Evolutionary conservation across 64 coral and sea anemone species (phyloP), one percentile per base, ranked within the genome.

Genomic region (Orbicella faveolata): DNA sequence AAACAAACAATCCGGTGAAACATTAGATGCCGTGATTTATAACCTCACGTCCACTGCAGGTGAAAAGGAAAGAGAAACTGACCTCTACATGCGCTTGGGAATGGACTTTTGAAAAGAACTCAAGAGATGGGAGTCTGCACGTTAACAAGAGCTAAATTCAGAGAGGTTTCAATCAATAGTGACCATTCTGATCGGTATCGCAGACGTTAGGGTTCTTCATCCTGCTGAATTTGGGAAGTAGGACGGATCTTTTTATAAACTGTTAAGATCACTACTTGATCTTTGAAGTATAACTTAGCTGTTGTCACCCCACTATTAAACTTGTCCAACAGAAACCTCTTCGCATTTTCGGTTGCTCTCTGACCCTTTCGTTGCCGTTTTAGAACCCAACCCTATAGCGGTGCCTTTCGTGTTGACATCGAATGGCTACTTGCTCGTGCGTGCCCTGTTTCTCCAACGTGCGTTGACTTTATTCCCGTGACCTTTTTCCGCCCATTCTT

Each of bases 321-420:
- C 36, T 52, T 75, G 37, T 90, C 78, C 5, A 90, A 9, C n/a
- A 90, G 33, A 25, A 55, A 83, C 25, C 34, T 73, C 68, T 83
- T 83, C 11, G 75, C 79, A 6, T 83, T 90, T 51, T 90, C 48
- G 63, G 67, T 83, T 70, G 79, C 79, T 72, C 70, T 51, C 53
- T 75, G 23, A 4, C 89, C 78, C 52, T 83, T 90, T 18, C 51
- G 52, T 73, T 65, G 79, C 68, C 34, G 23, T 21, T 90, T 90
- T 9, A 90, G 63, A 90, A 79, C 79, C 89, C 89, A 90, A 9
- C 89, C 89, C 74, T 88, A 48, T n/a, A 36, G 52, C 12, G 53
- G 15, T 30, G 30, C 30, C 30, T 30, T 30, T 30, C 30, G 30
- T 30, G 30, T 30, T 30, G 30, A 30, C 30, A 30, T 30, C 30